Conservation (phyloP, 2,888 invertebrate species). For the Orthosia cruda region DNA sequence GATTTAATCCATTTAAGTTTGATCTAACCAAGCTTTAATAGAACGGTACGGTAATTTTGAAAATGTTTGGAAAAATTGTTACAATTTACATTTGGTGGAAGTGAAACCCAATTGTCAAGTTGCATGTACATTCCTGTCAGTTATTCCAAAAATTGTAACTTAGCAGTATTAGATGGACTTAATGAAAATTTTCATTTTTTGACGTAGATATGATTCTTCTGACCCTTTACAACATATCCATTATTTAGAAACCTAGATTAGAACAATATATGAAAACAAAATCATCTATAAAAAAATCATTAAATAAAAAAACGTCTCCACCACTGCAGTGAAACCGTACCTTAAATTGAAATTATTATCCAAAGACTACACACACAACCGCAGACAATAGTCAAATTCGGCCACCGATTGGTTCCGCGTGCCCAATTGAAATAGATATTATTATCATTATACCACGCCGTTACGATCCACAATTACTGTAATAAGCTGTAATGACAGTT, state of each 20-base stretch:
- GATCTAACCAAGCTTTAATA: neutral
- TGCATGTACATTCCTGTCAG: neutral
- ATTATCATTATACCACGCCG: conserved; percentile 70
- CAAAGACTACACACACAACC: conserved; percentile 24
- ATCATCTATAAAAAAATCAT: neutral
- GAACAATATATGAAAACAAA: neutral
- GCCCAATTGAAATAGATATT: conserved; percentile 81
- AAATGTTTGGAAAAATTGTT: neutral
- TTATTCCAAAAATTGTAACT: neutral
- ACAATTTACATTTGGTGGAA: neutral
- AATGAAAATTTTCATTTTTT: neutral
- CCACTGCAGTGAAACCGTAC: neutral
- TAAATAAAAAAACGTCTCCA: neutral
- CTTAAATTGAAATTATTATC: neutral
- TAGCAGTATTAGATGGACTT: neutral
- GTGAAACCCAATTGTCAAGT: neutral
- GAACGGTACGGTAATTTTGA: neutral
- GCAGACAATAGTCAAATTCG: conserved; percentile 51
- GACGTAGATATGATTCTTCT: neutral
- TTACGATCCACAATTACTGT: conserved; percentile 72
- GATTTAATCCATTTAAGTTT: neutral
- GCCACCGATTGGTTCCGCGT: conserved; percentile 64
- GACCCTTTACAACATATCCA: neutral
- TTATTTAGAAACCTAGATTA: neutral
- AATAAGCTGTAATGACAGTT: conserved; percentile 76